These are phyloP conservation scores for Melinaea menophilus DNA, from an alignment of 2,888 invertebrate species.

Conservation along the genomic window DNA sequence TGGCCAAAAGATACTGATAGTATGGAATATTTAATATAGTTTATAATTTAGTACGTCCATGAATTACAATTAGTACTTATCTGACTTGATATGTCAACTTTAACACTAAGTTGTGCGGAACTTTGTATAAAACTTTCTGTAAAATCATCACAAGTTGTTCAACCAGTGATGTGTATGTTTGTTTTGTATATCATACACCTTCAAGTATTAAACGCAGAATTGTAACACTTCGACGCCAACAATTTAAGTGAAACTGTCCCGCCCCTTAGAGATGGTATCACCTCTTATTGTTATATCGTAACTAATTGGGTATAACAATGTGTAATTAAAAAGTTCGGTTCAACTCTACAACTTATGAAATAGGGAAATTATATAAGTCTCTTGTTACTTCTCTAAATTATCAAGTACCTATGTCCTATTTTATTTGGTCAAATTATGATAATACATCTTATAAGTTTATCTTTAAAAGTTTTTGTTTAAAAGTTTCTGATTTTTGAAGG, in stretches of 20 bases:
- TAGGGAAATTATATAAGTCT: not conserved
- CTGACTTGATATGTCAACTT: no score
- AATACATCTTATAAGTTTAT: no score
- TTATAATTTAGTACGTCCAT: no score
- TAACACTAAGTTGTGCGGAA: no score
- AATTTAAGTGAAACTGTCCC: slow-evolving; percentile 54
- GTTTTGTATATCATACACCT: slow-evolving; percentile 35
- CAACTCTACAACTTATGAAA: slow-evolving; percentile 7
- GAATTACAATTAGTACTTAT: no score
- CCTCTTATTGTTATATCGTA: slow-evolving; percentile 39
- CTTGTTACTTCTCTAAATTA: not conserved
- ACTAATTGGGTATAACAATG: slow-evolving; percentile 27
- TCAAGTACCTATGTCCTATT: not conserved
- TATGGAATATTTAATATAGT: no score
- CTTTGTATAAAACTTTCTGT: no score
- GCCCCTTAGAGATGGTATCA: slow-evolving; percentile 48
- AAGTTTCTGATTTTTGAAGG: no score
- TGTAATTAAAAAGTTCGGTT: slow-evolving; percentile 23
- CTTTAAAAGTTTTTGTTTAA: no score
- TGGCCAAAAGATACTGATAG: no score
- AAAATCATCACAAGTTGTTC: no score
- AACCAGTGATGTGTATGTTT: not conserved
- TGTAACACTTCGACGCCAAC: slow-evolving; percentile 54
- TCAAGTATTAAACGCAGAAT: slow-evolving; percentile 39
- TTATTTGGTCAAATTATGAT: no score